phyloP scores from a whole-genome alignment of 2,888 invertebrate species.

The Diachrysia chrysitis region DNA sequence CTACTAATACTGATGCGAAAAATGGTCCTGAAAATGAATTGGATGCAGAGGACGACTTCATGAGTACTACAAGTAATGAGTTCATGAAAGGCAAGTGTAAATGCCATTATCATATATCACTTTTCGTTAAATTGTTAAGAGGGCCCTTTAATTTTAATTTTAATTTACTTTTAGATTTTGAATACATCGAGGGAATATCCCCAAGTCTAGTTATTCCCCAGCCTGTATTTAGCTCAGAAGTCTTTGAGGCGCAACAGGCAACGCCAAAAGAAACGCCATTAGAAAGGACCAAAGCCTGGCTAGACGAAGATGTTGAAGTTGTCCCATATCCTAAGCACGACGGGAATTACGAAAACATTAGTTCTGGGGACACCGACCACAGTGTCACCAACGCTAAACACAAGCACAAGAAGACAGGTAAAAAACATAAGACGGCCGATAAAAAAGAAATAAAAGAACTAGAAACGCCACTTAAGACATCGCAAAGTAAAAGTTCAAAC shows the following conservation, averaged over 20 bases:
- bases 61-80: conserved; percentile 60
- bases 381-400: conserved; percentile 52
- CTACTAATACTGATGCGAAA: conserved; percentile 9
- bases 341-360: conserved; percentile 49
- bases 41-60: conserved; percentile 59
- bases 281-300: conserved; percentile 73
- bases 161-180: conserved; percentile 55
- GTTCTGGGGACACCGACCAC: conserved; percentile 64
- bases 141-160: background rate
- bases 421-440: conserved; percentile 45
- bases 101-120: background rate
- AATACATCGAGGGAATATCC: conserved; percentile 54
- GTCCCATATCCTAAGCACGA: conserved; percentile 59
- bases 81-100: conserved; percentile 57
- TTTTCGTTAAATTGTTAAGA: too few species aligned
- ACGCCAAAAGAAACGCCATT: conserved; percentile 56
- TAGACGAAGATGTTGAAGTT: conserved; percentile 67
- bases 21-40: conserved; percentile 28
- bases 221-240: conserved; percentile 33
- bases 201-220: conserved; percentile 50
- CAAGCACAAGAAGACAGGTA: conserved; percentile 59
- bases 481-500: conserved; percentile 45
- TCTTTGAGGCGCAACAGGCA: conserved; percentile 25
- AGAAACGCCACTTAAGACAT: conserved; percentile 41
- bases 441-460: conserved; percentile 37